Conservation (phyloP, 2,888 invertebrate species). For the Drosophila limbata region DNA sequence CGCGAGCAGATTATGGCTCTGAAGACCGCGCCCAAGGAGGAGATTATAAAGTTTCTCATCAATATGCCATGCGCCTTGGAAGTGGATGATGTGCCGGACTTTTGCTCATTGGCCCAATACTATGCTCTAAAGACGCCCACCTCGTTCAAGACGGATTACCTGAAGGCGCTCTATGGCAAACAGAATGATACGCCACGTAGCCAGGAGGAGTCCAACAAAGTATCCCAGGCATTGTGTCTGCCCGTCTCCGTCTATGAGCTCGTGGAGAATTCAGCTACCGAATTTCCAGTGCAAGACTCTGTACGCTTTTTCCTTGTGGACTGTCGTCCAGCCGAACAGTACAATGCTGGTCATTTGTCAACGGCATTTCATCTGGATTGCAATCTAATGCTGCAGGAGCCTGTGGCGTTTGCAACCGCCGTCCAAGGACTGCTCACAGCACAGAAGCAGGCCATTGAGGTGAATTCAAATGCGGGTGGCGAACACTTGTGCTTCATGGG, state of each 20-base stretch:
- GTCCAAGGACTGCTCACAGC: constrained; percentile 95
- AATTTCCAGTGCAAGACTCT: constrained; percentile 88
- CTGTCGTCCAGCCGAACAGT: constrained; percentile 98
- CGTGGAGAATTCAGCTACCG: constrained; percentile 92
- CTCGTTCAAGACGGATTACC: constrained; percentile 94
- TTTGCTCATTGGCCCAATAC: constrained; percentile 98
- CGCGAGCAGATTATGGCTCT: constrained; percentile 93
- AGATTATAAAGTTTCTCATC: constrained; percentile 89
- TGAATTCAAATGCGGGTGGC: constrained; percentile 94
- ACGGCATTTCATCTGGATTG: constrained; percentile 99
- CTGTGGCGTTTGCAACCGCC: constrained; percentile 96
- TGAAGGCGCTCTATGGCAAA: constrained; percentile 88
- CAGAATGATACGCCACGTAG: constrained; percentile 86
- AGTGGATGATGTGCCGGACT: constrained; percentile 97
- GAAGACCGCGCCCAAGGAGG: constrained; percentile 90
- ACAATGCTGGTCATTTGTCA: constrained; percentile 97
- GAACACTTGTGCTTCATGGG: constrained; percentile 97
- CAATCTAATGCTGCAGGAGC: constrained; percentile 98
- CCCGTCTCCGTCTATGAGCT: constrained; percentile 98
- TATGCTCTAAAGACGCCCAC: constrained; percentile 97
- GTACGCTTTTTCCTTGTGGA: constrained; percentile 98
- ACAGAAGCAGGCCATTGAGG: constrained; percentile 94
- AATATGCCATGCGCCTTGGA: constrained; percentile 94
- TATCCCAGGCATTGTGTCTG: constrained; percentile 91
- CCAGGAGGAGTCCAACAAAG: constrained; percentile 85